Conservation (phyloP, 2,113 vertebrate species). For the Rhynchomys soricoides region DNA sequence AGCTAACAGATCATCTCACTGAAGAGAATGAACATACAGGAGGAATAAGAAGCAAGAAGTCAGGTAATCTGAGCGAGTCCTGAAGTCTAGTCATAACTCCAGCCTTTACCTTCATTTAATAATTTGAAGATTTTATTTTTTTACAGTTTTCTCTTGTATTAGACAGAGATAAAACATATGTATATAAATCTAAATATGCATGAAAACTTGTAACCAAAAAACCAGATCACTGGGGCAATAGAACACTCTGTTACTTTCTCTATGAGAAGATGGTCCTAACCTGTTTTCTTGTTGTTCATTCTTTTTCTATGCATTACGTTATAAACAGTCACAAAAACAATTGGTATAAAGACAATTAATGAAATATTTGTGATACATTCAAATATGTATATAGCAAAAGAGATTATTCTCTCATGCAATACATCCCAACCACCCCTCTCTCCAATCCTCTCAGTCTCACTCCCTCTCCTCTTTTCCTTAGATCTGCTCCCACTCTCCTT, state of each 20-base stretch:
- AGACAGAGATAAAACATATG: too few relatives aligned
- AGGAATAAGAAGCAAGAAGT: neutral
- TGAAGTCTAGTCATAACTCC: too few relatives aligned
- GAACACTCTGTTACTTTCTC: neutral
- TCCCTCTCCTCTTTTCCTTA: neutral
- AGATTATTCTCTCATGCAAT: neutral
- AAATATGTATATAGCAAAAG: neutral
- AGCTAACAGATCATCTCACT: too few relatives aligned
- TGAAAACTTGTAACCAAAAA: neutral
- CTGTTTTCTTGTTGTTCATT: neutral
- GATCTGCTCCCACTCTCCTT: too few relatives aligned
- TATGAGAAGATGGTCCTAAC: neutral
- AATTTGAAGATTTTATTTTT: neutral
- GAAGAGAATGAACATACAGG: neutral
- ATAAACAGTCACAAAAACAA: rapidly evolving
- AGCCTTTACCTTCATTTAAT: neutral
- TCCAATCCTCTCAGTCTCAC: neutral
- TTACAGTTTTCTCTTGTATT: neutral
- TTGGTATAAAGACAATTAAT: conserved; percentile 59
- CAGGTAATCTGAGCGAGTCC: too few relatives aligned
- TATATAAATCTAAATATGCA: neutral
- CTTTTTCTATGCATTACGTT: neutral
- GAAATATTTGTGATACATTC: neutral
- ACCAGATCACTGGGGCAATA: neutral
- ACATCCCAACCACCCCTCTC: neutral